A percentile compares a stretch with the other conserved stretches of the same genome.
Evolutionary conservation across 2,797 vertebrate species (phyloP).

Genomic region (Hydrophis major): DNA sequence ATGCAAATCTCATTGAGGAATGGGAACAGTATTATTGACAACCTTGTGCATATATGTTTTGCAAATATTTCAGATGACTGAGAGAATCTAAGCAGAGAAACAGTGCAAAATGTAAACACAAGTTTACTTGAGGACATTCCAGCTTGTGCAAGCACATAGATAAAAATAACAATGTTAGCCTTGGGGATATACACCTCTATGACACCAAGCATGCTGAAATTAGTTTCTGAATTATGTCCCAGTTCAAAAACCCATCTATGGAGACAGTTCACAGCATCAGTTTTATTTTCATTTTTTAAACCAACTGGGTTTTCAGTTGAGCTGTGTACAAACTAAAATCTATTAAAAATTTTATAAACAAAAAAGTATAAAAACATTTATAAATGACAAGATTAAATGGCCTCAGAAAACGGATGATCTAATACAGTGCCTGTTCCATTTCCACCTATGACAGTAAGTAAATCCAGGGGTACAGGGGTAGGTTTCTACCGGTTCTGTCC

Average conservation of each 20-base stretch:
- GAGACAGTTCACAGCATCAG: neutral
- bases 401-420: neutral
- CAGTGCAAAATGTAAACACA: neutral
- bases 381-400: neutral
- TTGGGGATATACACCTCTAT: neutral
- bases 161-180: slow-evolving; percentile 4
- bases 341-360: neutral
- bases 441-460: neutral
- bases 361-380: neutral
- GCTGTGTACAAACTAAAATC: neutral
- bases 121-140: neutral
- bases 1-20: neutral
- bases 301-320: neutral
- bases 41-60: neutral
- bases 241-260: slow-evolving; percentile 3
- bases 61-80: neutral
- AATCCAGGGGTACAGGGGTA: neutral
- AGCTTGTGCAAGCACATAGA: neutral
- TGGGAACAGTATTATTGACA: neutral
- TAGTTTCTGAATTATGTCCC: slow-evolving; percentile 3
- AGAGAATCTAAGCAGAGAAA: neutral
- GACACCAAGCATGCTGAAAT: neutral
- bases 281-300: neutral
- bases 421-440: neutral
- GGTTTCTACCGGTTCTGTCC: too few species aligned